Percentiles rank a stretch among this genome's conserved stretches.
These are phyloP conservation scores for Megamerina dolium DNA, from an alignment of 2,888 invertebrate species.

Conservation along the genomic window DNA sequence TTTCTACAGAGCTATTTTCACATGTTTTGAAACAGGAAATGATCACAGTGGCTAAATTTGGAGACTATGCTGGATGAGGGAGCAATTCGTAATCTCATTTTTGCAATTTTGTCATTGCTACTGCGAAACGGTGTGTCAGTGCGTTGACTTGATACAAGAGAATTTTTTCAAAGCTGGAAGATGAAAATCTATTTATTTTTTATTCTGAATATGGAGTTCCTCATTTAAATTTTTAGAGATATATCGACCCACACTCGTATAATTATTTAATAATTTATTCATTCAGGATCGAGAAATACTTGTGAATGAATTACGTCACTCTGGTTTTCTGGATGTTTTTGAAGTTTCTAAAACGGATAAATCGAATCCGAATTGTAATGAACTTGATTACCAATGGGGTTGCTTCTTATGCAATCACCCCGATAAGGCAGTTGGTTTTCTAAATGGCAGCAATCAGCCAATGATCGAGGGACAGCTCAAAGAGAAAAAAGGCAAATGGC, in stretches of 20 bases:
- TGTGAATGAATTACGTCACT: constrained; percentile 76
- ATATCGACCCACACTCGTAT: background rate
- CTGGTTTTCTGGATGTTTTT: constrained; percentile 90
- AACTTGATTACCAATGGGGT: constrained; percentile 63
- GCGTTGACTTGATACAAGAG: no score
- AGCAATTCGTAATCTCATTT: no score
- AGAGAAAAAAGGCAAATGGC: constrained; percentile 89
- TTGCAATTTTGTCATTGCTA: no score
- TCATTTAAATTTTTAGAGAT: background rate
- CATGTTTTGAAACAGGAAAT: no score
- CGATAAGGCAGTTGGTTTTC: constrained; percentile 78
- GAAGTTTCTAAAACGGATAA: constrained; percentile 60
- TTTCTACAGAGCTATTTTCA: no score
- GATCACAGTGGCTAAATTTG: no score
- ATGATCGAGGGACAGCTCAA: constrained; percentile 87
- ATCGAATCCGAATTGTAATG: constrained; percentile 50
- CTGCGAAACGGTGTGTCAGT: no score
- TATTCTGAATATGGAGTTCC: no score
- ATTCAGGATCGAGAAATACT: constrained; percentile 78
- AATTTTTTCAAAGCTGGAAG: no score
- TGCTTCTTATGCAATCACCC: constrained; percentile 93
- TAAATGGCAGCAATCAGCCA: constrained; percentile 73
- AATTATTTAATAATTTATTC: background rate
- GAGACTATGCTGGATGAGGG: no score
- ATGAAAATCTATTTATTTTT: no score